Base-by-base conservation (phyloP, 2,113 vertebrate species). In the Sterrhoptilus dennistouni region DNA sequence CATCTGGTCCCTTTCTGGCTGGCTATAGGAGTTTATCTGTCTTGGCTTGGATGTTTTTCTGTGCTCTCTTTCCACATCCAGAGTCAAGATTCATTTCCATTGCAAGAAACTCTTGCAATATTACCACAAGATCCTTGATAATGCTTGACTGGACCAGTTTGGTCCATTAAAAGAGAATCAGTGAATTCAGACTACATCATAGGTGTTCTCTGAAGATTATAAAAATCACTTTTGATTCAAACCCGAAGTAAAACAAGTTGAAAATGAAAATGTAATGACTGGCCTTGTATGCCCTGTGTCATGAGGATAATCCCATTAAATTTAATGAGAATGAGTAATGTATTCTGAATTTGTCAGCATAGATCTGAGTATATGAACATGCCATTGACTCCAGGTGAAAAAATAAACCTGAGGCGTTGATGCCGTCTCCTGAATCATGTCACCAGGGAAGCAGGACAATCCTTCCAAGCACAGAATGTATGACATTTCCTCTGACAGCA, bases 331-430 rank as follows among this genome's bases (percentile, higher is more conserved):
- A 74, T 68, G 76, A 74, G 53, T 87, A 81, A 70, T 0, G 6
- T 29, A 72, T 63, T 68, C 56, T 83, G 70, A 83, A 65, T 95
- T 93, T 93, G 75, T 82, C 45, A 33, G 79, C 33, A 57, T 28
- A 40, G 28, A 24, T 81, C 42, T 81, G 50, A 40, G 66, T 63
- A n/a, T 64, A 54, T 40, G 66, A 82, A 61, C 27, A 28, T 68
- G 40, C 36, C 56, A 31, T 29, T 87, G 80, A 49, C 25, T 75
- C 27, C 28, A 83, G 53, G 21, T 84, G 61, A 45, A 93, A 77
- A 91, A 95, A 90, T 68, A 89, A 92, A 61, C 74, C 44, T 56
- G 90, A 75, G 59, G 44, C 49, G 35, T 61, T 87, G 90, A 92
- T 42, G 40, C 45, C 61, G 36, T 83, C 91, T 93, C 78, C 56